Conservation (phyloP, 2,888 invertebrate genomes). For the Panzeria rudis region DNA sequence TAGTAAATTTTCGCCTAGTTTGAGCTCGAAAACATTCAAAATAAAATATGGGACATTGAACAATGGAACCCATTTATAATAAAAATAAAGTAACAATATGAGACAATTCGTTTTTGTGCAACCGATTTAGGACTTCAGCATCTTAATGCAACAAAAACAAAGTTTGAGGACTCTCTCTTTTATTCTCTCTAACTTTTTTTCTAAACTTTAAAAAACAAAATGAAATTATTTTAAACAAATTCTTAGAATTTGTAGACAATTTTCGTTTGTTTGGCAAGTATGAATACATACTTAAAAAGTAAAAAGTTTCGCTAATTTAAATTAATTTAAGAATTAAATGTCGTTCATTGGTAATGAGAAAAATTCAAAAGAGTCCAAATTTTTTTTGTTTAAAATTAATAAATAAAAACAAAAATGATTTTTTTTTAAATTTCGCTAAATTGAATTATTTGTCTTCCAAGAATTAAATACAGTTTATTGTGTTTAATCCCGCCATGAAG, state of each 20-base stretch:
- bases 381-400: too few species aligned
- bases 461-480: not conserved
- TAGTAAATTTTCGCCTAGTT: constrained; percentile 70
- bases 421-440: constrained; percentile 1
- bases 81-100: constrained; percentile 6
- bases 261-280: constrained; percentile 39
- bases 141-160: constrained; percentile 5
- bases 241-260: constrained; percentile 56
- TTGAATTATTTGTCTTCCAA: constrained; percentile 11
- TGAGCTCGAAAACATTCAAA: constrained; percentile 65
- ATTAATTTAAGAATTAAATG: constrained; percentile 18
- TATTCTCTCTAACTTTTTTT: constrained; percentile 20
- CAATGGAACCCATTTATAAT: constrained; percentile 53
- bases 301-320: constrained; percentile 34
- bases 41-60: constrained; percentile 30
- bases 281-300: not conserved
- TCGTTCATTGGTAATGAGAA: constrained; percentile 49
- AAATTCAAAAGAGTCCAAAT: constrained; percentile 8
- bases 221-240: constrained; percentile 54
- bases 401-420: constrained; percentile 11
- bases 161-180: constrained; percentile 20
- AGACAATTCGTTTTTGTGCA: not conserved
- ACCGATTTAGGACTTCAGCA: not conserved
- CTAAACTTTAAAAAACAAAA: constrained; percentile 26
- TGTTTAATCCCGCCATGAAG: not conserved